Conservation (phyloP, 2,113 vertebrate species). For the Alethe diademata region DNA sequence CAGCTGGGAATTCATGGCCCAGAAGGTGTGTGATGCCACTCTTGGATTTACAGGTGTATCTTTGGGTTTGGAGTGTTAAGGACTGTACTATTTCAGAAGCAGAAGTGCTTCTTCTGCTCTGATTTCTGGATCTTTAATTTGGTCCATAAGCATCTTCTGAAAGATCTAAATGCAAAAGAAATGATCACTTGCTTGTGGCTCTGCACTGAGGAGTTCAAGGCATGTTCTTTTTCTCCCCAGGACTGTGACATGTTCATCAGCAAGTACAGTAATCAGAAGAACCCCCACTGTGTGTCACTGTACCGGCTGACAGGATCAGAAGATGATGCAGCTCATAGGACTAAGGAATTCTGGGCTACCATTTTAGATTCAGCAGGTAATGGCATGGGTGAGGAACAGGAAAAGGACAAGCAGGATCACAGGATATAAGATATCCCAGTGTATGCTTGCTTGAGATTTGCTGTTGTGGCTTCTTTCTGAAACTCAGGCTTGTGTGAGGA, state of each 20-base stretch:
- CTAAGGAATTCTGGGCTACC: constrained; percentile 82
- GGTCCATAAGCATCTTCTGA: not conserved
- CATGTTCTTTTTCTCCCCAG: constrained; percentile 49
- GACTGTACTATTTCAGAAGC: not conserved
- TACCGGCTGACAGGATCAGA: constrained; percentile 76
- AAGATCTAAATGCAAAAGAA: not conserved
- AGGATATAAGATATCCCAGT: not conserved
- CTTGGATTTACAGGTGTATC: not conserved
- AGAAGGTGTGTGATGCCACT: not conserved
- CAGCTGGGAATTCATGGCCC: not conserved
- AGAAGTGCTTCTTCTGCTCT: not conserved
- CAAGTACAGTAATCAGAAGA: constrained; percentile 83
- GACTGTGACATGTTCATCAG: constrained; percentile 84
- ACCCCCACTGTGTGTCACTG: constrained; percentile 79
- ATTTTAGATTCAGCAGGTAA: constrained; percentile 83
- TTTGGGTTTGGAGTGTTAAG: not conserved
- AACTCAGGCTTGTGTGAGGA: not conserved
- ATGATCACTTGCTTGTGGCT: not conserved
- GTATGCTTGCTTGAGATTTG: not conserved
- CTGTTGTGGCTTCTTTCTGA: not conserved
- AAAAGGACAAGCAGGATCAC: not conserved
- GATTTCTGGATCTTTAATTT: not conserved
- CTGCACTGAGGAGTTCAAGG: not conserved
- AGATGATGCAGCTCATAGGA: constrained; percentile 66
- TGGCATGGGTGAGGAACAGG: not conserved